Evolutionary conservation across 2,797 vertebrate species (phyloP).

Genomic region (Capromys pilorides): DNA sequence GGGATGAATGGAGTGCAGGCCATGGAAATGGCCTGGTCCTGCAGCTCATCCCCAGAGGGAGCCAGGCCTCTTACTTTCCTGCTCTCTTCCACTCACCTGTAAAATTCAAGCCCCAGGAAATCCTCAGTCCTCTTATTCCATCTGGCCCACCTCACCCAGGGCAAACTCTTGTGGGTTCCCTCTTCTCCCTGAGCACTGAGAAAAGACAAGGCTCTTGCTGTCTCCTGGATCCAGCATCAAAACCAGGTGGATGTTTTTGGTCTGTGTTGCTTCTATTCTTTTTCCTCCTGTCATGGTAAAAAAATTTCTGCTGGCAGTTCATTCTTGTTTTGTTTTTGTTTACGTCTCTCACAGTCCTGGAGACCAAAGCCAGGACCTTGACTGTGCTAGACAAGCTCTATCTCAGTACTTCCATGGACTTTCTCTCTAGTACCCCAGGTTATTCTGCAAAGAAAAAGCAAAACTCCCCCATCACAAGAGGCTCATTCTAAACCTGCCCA

Average conservation of each 20-base stretch:
- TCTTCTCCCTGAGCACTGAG: neutral
- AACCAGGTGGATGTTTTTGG: neutral
- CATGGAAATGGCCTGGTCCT: neutral
- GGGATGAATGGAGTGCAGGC: constrained; percentile 3
- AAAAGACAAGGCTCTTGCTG: constrained; percentile 27
- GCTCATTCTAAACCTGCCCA: neutral
- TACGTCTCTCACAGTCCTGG: neutral
- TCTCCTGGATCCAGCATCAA: neutral
- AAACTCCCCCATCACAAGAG: neutral
- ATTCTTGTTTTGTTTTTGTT: neutral
- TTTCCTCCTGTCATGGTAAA: constrained; percentile 7
- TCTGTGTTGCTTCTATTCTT: constrained; percentile 31
- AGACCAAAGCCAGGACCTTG: neutral
- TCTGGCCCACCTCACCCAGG: neutral
- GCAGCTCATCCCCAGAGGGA: neutral
- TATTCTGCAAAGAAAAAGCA: neutral
- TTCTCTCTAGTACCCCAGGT: neutral
- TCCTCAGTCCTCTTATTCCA: constrained; percentile 12
- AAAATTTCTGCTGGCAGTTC: neutral
- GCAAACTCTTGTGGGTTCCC: neutral
- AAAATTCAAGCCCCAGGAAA: constrained; percentile 31
- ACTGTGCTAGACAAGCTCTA: neutral
- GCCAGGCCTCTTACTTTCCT: constrained; percentile 36
- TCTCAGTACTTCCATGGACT: neutral
- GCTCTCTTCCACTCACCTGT: neutral